A percentile compares a stretch with the other conserved stretches of the same genome.
These are phyloP conservation scores for Pterobdella sp. DNA, from an alignment of 2,888 invertebrate species.

Conservation along the genomic window DNA sequence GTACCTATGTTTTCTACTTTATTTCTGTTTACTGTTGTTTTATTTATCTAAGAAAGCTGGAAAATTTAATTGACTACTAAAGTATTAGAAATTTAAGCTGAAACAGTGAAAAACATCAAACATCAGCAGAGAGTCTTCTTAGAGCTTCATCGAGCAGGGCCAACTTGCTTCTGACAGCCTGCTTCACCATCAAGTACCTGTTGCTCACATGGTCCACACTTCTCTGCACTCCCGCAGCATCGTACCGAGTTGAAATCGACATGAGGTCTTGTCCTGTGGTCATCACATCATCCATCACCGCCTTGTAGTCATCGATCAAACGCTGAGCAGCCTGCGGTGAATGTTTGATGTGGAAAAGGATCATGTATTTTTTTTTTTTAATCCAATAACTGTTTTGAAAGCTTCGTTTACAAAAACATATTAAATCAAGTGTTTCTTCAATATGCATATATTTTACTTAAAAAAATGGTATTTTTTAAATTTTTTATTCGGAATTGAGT, in stretches of 20 bases:
- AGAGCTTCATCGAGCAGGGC: constrained; percentile 45
- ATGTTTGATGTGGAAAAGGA: background rate
- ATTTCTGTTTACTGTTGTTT: too few relatives aligned
- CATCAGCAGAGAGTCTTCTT: constrained; percentile 46
- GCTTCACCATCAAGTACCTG: constrained; percentile 46
- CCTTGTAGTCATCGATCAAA: constrained; percentile 49
- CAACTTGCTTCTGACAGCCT: constrained; percentile 43
- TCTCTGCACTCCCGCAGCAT: constrained; percentile 47
- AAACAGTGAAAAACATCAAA: constrained; percentile 32
- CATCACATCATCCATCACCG: constrained; percentile 48
- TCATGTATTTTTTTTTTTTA: too few relatives aligned
- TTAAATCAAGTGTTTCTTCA: too few relatives aligned
- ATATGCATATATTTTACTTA: too few relatives aligned
- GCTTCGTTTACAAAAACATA: too few relatives aligned
- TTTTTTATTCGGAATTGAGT: too few relatives aligned
- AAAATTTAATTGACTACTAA: too few relatives aligned
- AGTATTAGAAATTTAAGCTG: too few relatives aligned
- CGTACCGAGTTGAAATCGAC: constrained; percentile 46
- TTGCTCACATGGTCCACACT: constrained; percentile 45
- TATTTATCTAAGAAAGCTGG: too few relatives aligned
- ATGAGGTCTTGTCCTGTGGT: constrained; percentile 49
- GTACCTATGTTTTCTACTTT: too few relatives aligned
- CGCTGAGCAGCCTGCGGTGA: constrained; percentile 44
- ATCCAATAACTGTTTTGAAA: too few relatives aligned
- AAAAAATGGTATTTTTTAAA: too few relatives aligned